Evolutionary conservation across 2,888 invertebrate species (phyloP).

Genomic region (Plagiodera versicolora): DNA sequence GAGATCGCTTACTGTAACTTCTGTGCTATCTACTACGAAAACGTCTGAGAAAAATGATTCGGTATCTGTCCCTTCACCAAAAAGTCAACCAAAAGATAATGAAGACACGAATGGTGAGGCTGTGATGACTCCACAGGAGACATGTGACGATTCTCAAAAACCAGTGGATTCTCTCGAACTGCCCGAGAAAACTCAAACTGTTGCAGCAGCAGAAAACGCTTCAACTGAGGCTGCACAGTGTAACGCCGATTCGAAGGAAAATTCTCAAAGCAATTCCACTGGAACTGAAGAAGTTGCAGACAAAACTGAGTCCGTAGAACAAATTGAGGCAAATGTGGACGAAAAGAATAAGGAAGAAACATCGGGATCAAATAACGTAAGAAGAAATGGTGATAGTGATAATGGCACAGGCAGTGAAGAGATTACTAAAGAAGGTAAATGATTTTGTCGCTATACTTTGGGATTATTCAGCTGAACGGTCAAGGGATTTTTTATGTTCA

Average conservation of each 20-base stretch:
- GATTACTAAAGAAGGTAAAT: slow-evolving; percentile 17
- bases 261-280: neutral
- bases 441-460: slow-evolving; percentile 12
- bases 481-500: neutral
- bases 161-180: no score
- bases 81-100: no score
- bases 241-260: neutral
- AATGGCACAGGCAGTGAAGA: slow-evolving; percentile 18
- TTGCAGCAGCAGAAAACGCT: neutral
- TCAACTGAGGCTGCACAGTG: neutral
- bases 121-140: no score
- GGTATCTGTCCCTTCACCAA: neutral
- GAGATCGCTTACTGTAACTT: neutral
- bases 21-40: neutral
- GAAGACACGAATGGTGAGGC: no score
- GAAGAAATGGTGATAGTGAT: slow-evolving; percentile 14
- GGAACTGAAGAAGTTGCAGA: neutral
- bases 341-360: slow-evolving; percentile 6
- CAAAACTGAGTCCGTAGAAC: no score
- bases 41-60: neutral
- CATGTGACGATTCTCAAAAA: no score
- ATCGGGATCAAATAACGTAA: slow-evolving; percentile 7
- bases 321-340: no score
- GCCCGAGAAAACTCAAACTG: neutral
- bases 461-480: neutral